A percentile compares a stretch with the other conserved stretches of the same genome.
These are phyloP conservation scores for Spongilla lacustris DNA, from an alignment of 37 sponge, comb jelly and placozoan genomes.

Conservation along the genomic window DNA sequence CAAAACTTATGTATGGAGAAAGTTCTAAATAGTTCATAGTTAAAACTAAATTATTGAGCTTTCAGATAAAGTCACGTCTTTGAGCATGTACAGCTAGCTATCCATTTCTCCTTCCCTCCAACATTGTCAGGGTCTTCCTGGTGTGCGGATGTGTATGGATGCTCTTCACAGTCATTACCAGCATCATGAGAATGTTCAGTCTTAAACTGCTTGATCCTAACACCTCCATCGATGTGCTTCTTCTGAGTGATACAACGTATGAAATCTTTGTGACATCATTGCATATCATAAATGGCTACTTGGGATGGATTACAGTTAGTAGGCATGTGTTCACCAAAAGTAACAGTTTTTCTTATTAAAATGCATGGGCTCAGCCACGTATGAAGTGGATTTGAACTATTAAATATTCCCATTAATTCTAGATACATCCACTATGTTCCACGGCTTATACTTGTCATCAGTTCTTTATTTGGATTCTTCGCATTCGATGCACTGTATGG, in stretches of 20 bases:
- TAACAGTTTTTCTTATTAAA: too few relatives aligned
- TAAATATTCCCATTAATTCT: too few relatives aligned
- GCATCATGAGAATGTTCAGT: constrained; percentile 48
- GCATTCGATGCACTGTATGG: constrained; percentile 78
- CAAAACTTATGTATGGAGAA: too few relatives aligned
- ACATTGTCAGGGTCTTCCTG: constrained; percentile 57
- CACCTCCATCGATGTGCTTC: constrained; percentile 19
- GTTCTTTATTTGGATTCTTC: constrained; percentile 49
- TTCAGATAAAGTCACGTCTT: too few relatives aligned
- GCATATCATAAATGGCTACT: too few relatives aligned
- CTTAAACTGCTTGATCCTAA: constrained; percentile 29
- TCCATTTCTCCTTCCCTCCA: not conserved
- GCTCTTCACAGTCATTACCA: constrained; percentile 31
- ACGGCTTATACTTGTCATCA: constrained; percentile 45
- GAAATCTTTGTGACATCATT: not conserved
- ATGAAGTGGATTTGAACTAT: too few relatives aligned
- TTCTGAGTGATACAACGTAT: not conserved
- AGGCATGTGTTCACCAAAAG: too few relatives aligned
- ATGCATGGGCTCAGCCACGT: too few relatives aligned
- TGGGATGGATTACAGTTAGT: too few relatives aligned
- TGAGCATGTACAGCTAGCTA: too few relatives aligned
- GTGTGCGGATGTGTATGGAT: constrained; percentile 53
- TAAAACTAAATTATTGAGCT: too few relatives aligned
- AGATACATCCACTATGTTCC: not conserved
- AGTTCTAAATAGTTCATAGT: too few relatives aligned